These are phyloP conservation scores for Chrysolophus pictus DNA, from an alignment of 2,797 vertebrate genomes.

Conservation along the genomic window DNA sequence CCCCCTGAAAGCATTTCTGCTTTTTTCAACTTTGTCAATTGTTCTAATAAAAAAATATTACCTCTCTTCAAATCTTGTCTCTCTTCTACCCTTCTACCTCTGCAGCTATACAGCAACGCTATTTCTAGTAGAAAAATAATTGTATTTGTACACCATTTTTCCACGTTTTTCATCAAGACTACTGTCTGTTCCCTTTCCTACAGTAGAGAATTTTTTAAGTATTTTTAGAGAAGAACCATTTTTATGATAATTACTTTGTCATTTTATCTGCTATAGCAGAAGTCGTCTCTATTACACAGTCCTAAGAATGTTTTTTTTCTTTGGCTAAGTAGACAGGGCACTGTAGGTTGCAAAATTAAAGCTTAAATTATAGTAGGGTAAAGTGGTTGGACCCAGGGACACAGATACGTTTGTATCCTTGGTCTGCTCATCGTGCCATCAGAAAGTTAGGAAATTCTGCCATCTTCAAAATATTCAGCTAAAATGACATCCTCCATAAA, in stretches of 20 bases:
- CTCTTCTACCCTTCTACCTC: neutral
- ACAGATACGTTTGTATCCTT: constrained; percentile 19
- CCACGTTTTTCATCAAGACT: constrained; percentile 15
- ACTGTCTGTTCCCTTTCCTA: neutral
- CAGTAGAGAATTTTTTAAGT: neutral
- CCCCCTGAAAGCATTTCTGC: neutral
- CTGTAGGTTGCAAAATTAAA: constrained; percentile 42
- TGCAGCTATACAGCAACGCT: neutral
- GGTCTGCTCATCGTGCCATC: neutral
- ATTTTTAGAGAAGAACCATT: constrained; percentile 45
- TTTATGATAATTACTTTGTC: constrained; percentile 59
- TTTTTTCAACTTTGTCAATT: neutral
- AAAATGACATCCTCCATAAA: constrained; percentile 68
- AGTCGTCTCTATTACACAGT: neutral
- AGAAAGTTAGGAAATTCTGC: constrained; percentile 49
- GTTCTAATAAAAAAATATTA: constrained; percentile 40
- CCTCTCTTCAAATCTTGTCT: neutral
- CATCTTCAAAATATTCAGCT: constrained; percentile 58
- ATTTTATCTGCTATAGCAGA: constrained; percentile 46
- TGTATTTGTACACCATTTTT: neutral
- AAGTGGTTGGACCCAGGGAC: neutral
- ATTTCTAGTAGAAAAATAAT: neutral
- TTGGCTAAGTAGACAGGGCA: constrained; percentile 22
- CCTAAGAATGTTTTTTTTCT: constrained; percentile 24
- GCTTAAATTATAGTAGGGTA: constrained; percentile 51